Evolutionary conservation across 2,888 invertebrate genomes (phyloP), one percentile per base, ranked within the genome.

Genomic region (Julus scanicus): DNA sequence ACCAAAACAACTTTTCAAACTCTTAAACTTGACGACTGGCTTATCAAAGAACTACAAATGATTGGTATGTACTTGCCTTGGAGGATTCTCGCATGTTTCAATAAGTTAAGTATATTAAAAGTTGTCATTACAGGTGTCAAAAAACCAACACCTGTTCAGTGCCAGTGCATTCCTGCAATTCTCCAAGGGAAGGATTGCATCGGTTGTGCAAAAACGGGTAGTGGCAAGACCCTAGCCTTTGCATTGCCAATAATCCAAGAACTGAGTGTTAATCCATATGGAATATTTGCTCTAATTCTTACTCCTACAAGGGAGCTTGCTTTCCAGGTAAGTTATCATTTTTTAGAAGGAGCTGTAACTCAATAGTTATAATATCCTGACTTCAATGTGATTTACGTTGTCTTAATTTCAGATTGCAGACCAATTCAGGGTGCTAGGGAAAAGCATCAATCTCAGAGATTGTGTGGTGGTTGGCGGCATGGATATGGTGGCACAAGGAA

Each of bases 201-300:
- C 89, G 99, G 98, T 11, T 98, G 98, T 90, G 98, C 99, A 0
- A 99, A 92, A 95, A 99, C 99, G 1, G 99, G 98, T 29, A 98
- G 98, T 93, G 99, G 99, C 29, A 99, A 99, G 93, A 99, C 99
- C 0, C 93, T 99, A 89, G 96, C 98, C 3, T 99, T 97, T 94
- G 97, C 97, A 86, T 93, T 99, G 89, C 99, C 99, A 8, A 95
- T 99, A 86, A 93, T 99, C 57, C 96, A 98, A 93, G 94, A 95
- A 91, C 93, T 99, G 48, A 96, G 96, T 89, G 96, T 97, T 91
- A 99, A 99, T 92, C 99, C 99, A 0, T 98, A 96, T 92, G 98
- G 98, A 88, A 97, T 99, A 92, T 99, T 96, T 94, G 98, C 98
- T 2, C 93, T 99, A 48, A 94, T 99, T 39, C 93, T 99, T 15